Evolutionary conservation across 2,888 invertebrate genomes (phyloP).

Genomic region (Lingula anatina): DNA sequence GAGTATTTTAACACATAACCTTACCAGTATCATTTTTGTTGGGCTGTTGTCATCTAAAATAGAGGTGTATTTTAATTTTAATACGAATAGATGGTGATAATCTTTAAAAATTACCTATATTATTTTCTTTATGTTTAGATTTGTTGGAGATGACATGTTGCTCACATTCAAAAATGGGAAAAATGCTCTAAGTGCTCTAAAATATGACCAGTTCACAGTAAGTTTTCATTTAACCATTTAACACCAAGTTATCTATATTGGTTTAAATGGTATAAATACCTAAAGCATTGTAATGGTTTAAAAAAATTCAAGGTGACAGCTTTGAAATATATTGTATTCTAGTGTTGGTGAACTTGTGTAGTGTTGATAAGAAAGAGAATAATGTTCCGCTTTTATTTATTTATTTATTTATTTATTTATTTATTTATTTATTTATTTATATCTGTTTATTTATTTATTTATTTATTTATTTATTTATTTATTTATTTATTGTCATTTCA

Average conservation of each 20-base stretch:
- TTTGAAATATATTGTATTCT: background rate
- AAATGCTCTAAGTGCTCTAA: slow-evolving; percentile 64
- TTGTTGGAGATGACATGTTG: slow-evolving; percentile 84
- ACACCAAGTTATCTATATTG: background rate
- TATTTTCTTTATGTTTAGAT: slow-evolving; percentile 50
- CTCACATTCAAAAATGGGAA: slow-evolving; percentile 88
- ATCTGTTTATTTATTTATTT: too few relatives aligned
- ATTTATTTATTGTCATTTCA: too few relatives aligned
- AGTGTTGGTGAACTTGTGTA: background rate
- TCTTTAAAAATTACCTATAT: background rate
- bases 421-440: too few relatives aligned
- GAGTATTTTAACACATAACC: background rate
- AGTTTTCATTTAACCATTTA: slow-evolving; percentile 1
- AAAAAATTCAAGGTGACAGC: too few relatives aligned
- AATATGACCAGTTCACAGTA: slow-evolving; percentile 49
- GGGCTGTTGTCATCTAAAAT: background rate
- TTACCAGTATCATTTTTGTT: background rate
- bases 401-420: too few relatives aligned
- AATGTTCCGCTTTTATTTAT: too few relatives aligned
- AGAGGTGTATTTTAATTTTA: background rate
- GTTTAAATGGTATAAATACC: background rate
- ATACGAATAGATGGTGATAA: background rate
- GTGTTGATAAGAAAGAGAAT: too few relatives aligned
- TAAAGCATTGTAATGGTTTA: too few relatives aligned
- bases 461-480: too few relatives aligned